Conservation (phyloP, 2,888 invertebrate genomes). For the Hipparchia semele region DNA sequence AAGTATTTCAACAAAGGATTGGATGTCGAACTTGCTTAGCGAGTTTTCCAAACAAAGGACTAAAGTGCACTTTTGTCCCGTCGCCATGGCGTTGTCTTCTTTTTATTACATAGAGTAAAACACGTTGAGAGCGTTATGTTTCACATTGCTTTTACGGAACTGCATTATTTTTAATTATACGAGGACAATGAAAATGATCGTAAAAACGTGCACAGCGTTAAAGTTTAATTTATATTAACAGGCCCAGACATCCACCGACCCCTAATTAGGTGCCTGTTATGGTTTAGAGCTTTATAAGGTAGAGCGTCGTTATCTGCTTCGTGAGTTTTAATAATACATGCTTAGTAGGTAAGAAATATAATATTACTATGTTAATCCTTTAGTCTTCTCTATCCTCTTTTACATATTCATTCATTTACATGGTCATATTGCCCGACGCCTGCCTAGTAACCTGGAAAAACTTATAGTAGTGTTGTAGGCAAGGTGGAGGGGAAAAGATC, state of each 20-base stretch:
- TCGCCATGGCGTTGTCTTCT: constrained; percentile 34
- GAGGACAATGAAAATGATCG: constrained; percentile 19
- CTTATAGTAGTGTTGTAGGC: too few relatives aligned
- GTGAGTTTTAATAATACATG: neutral
- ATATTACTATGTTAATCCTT: neutral
- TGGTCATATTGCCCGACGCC: too few relatives aligned
- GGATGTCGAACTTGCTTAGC: constrained; percentile 76
- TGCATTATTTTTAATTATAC: constrained; percentile 24
- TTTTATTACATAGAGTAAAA: constrained; percentile 31
- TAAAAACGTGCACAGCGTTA: constrained; percentile 17
- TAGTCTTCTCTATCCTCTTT: too few relatives aligned
- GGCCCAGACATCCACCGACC: constrained; percentile 12
- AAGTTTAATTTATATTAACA: constrained; percentile 18
- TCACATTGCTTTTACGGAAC: constrained; percentile 15
- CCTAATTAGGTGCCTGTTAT: constrained; percentile 5
- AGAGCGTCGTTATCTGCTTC: neutral
- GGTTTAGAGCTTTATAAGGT: constrained; percentile 12
- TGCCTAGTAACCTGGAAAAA: too few relatives aligned
- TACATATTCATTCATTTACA: too few relatives aligned
- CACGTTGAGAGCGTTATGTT: constrained; percentile 25
- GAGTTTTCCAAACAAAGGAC: constrained; percentile 69
- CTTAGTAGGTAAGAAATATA: neutral
- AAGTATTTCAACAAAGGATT: constrained; percentile 76
- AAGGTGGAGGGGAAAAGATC: too few relatives aligned
- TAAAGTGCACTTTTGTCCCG: constrained; percentile 59